A percentile compares a stretch with the other conserved stretches of the same genome.
phyloP scores from a whole-genome alignment of 2,797 vertebrate species.

The Semotilus atromaculatus region DNA sequence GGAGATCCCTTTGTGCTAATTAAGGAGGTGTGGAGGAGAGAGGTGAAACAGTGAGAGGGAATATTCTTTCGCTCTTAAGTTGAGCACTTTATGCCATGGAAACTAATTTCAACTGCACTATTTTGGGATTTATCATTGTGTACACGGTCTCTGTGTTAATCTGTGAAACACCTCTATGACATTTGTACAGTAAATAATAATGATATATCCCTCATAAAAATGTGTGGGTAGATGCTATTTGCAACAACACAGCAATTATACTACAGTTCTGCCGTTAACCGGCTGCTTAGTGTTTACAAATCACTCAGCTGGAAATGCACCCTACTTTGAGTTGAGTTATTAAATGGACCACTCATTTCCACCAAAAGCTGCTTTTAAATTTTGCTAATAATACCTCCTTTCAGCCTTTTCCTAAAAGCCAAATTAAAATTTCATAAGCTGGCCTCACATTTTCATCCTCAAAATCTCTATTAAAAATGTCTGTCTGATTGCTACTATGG shows the following conservation, averaged over 20 bases:
- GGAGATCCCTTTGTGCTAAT: constrained; percentile 59
- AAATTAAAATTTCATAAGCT: constrained; percentile 57
- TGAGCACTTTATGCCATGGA: constrained; percentile 20
- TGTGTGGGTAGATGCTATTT: constrained; percentile 15
- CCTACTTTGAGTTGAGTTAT: constrained; percentile 15
- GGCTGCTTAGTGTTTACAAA: constrained; percentile 34
- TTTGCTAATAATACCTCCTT: constrained; percentile 51
- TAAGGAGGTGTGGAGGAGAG: constrained; percentile 44
- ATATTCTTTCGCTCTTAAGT: constrained; percentile 28
- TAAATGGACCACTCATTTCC: constrained; percentile 25
- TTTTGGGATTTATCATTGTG: constrained; percentile 15
- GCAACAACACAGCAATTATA: constrained; percentile 8
- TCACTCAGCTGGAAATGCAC: constrained; percentile 29
- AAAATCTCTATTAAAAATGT: constrained; percentile 65
- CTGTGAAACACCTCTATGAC: constrained; percentile 27
- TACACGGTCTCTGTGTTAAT: constrained; percentile 18
- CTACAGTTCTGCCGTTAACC: constrained; percentile 21
- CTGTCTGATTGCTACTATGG: constrained; percentile 68
- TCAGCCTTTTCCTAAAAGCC: constrained; percentile 55
- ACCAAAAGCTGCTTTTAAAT: constrained; percentile 33
- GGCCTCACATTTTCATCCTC: constrained; percentile 31
- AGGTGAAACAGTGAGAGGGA: constrained; percentile 37
- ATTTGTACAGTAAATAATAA: constrained; percentile 19
- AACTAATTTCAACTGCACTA: constrained; percentile 25
- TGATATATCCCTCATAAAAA: constrained; percentile 11